Evolutionary conservation across 2,888 invertebrate genomes (phyloP), one percentile per base, ranked within the genome.

Genomic region (Anodontia alba): DNA sequence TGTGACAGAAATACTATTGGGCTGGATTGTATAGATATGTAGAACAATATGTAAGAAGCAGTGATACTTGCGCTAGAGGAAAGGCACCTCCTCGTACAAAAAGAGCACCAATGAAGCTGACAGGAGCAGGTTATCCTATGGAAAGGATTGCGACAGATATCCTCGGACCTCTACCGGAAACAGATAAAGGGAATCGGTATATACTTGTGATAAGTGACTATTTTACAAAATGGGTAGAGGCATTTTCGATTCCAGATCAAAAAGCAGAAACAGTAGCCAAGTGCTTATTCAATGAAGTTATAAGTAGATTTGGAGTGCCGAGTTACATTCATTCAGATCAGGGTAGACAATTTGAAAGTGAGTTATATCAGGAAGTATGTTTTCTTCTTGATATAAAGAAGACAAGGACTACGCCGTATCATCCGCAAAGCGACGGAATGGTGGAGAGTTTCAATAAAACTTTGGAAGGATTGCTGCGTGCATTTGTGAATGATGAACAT

Each of bases 1-100:
- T 57, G 20, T 26, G 57, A 57, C 29, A 57, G 29, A 57, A 26
- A n/a, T n/a, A n/a, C n/a, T n/a, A n/a, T n/a, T n/a, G n/a, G n/a
- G n/a, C n/a, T n/a, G n/a, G n/a, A n/a, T 26, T 57, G 29, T 57
- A 57, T 26, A 57, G 10, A 3, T 57, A 57, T 57, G 57, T 57
- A 57, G 57, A 57, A 29, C 57, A 57, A 57, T 57, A 57, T 26
- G 57, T 57, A 10, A 26, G 57, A 26, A 57, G 57, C 29, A 26
- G 57, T 57, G 57, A 57, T 26, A 57, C 29, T 5, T 57, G 57
- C 17, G 26, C 57, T 8, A 57, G 57, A 57, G 57, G 57, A 57
- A 57, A 57, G 20, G 57, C 57, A 26, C 57, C 57, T 57, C 57
- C 57, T 57, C 57, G 57, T 57, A 57, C 57, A 57, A 57, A 57